Conservation (phyloP, 2,797 vertebrate species). For the Chaenodraco wilsoni region DNA sequence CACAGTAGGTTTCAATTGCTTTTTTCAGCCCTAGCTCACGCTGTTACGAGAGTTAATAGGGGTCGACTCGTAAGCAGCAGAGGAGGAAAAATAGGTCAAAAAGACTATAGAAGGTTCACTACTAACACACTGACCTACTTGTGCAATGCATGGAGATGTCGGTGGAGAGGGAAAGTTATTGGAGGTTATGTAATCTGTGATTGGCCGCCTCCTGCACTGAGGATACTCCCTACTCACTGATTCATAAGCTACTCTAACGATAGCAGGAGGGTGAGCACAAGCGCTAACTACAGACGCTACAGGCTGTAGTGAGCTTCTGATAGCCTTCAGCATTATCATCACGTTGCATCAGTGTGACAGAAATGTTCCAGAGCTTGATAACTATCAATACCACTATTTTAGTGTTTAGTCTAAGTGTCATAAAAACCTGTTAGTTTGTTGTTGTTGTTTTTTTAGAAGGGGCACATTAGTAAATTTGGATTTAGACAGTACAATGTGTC, state of each 20-base stretch:
- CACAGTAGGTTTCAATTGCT: too few species aligned
- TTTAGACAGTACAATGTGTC: background rate
- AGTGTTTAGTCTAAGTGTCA: too few species aligned
- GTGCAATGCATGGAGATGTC: background rate
- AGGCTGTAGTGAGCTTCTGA: background rate
- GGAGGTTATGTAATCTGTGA: too few species aligned
- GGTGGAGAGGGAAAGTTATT: slow-evolving; percentile 33
- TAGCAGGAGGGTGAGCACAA: background rate
- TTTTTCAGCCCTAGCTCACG: too few species aligned
- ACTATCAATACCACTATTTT: too few species aligned
- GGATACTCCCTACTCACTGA: background rate
- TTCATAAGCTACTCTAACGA: background rate
- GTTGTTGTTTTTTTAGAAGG: too few species aligned
- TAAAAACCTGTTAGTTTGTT: too few species aligned
- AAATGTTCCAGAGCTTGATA: too few species aligned
- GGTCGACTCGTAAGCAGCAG: slow-evolving; percentile 20
- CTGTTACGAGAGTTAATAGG: slow-evolving; percentile 13
- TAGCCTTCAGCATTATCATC: background rate
- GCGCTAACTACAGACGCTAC: background rate
- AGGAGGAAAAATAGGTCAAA: slow-evolving; percentile 63
- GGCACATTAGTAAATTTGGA: background rate
- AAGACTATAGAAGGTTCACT: slow-evolving; percentile 6
- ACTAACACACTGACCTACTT: slow-evolving; percentile 75
- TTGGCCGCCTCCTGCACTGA: background rate
- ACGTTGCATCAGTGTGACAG: too few species aligned